Evolutionary conservation across 37 sponge, comb jelly and placozoan species (phyloP).

Genomic region (Cliona cf. orientalis): DNA sequence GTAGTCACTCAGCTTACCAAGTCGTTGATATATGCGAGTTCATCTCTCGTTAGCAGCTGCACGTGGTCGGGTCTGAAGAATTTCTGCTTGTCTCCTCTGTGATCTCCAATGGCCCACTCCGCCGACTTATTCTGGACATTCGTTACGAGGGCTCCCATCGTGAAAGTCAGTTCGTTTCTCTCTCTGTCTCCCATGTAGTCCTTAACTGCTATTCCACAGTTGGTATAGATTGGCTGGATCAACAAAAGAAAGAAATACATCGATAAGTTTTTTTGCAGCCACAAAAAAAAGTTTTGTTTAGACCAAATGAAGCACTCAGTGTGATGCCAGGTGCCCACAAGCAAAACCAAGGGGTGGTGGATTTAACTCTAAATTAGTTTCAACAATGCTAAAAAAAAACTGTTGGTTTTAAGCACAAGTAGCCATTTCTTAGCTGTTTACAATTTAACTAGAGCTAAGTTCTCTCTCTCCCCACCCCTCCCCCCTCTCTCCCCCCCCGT

Average conservation of each 20-base stretch:
- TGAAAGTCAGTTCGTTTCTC: constrained; percentile 63
- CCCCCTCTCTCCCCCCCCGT: background rate
- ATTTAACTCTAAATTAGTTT: too few species aligned
- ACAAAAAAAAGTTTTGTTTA: too few species aligned
- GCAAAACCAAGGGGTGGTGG: too few species aligned
- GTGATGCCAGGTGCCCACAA: too few species aligned
- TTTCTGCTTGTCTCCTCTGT: constrained; percentile 72
- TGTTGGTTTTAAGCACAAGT: too few species aligned
- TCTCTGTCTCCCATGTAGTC: constrained; percentile 50
- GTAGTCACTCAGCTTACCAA: constrained; percentile 61
- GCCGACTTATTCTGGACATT: constrained; percentile 27
- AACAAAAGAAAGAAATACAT: background rate
- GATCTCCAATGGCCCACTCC: constrained; percentile 60
- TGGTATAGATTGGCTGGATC: constrained; percentile 43
- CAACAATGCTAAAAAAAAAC: too few species aligned
- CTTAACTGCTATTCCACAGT: constrained; percentile 55
- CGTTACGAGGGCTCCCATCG: constrained; percentile 60
- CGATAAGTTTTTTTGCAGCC: background rate
- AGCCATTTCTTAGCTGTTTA: too few species aligned
- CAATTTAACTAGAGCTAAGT: too few species aligned
- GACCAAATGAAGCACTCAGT: too few species aligned
- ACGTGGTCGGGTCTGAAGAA: constrained; percentile 46
- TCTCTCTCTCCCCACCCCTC: background rate
- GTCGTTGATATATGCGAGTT: constrained; percentile 48
- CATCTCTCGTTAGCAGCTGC: constrained; percentile 60